A percentile compares a stretch with the other conserved stretches of the same genome.
These are phyloP conservation scores for Drosophila sucinea DNA, from an alignment of 1,140 invertebrate genomes.

Conservation along the genomic window DNA sequence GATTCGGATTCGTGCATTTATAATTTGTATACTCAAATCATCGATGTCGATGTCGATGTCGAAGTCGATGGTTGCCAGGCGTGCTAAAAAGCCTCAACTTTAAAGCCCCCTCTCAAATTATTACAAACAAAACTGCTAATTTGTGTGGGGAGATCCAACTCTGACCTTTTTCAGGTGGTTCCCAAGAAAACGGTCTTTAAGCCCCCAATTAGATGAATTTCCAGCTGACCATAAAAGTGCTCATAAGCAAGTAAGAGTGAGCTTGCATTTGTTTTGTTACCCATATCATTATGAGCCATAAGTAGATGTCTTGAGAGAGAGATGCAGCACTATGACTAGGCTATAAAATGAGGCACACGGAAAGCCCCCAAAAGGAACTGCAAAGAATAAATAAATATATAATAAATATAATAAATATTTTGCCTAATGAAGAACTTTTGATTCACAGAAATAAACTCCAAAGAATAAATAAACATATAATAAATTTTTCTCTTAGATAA, in stretches of 20 bases:
- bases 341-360: conserved; percentile 11
- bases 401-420: conserved; percentile 28
- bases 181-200: conserved; percentile 24
- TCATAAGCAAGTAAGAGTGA: conserved; percentile 44
- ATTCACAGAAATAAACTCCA: too few relatives aligned
- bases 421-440: conserved; percentile 9
- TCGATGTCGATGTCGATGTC: conserved; percentile 1
- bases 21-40: conserved; percentile 63
- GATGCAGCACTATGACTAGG: conserved; percentile 32
- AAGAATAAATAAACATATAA: conserved; percentile 20
- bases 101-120: conserved; percentile 49
- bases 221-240: conserved; percentile 34
- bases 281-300: conserved; percentile 6
- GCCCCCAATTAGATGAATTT: conserved; percentile 30
- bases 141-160: conserved; percentile 27
- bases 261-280: conserved; percentile 34
- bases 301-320: neutral
- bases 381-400: conserved; percentile 21
- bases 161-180: conserved; percentile 47
- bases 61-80: conserved; percentile 48
- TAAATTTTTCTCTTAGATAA: conserved; percentile 33
- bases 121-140: conserved; percentile 62
- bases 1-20: conserved; percentile 66
- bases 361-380: neutral
- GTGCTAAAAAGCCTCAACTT: conserved; percentile 56